Evolutionary conservation across 2,888 invertebrate genomes (phyloP).

Genomic region (Scaptomyza parva): DNA sequence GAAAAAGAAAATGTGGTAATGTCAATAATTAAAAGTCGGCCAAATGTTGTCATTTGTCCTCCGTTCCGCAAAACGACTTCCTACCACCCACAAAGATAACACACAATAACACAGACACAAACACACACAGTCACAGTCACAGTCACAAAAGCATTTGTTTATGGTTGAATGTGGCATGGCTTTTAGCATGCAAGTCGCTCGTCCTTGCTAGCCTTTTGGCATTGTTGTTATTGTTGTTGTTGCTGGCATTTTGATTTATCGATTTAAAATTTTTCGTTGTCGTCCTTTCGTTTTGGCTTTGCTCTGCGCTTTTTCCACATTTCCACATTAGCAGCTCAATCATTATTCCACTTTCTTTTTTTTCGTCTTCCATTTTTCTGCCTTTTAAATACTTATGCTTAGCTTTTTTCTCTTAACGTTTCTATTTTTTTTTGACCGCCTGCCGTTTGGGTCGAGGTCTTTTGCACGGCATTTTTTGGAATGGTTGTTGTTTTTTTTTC

Average conservation of each 20-base stretch:
- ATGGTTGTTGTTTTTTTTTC: slow-evolving; percentile 22
- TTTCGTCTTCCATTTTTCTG: slow-evolving; percentile 14
- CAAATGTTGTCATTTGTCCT: slow-evolving; percentile 77
- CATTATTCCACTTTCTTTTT: slow-evolving; percentile 31
- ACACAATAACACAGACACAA: slow-evolving; percentile 13
- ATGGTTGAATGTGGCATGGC: slow-evolving; percentile 40
- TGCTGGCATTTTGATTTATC: slow-evolving; percentile 79
- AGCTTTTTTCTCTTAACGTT: slow-evolving; percentile 14
- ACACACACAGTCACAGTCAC: slow-evolving; percentile 8
- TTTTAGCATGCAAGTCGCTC: slow-evolving; percentile 76
- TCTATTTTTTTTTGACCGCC: slow-evolving; percentile 62
- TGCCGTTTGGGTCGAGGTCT: slow-evolving; percentile 80
- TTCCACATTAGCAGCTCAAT: slow-evolving; percentile 52
- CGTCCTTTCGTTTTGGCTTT: slow-evolving; percentile 27
- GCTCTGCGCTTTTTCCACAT: slow-evolving; percentile 26
- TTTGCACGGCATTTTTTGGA: slow-evolving; percentile 20
- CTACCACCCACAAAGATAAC: slow-evolving; percentile 32
- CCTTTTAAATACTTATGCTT: slow-evolving; percentile 54
- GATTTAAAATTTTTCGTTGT: slow-evolving; percentile 67
- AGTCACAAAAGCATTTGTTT: slow-evolving; percentile 4
- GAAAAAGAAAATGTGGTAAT: slow-evolving; percentile 47
- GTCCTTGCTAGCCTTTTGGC: slow-evolving; percentile 64
- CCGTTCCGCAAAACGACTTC: slow-evolving; percentile 36
- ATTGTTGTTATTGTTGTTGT: slow-evolving; percentile 29
- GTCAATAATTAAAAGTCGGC: slow-evolving; percentile 79